Evolutionary conservation across 2,797 vertebrate species (phyloP), one percentile per base, ranked within the genome.

Genomic region (Acrossocheilus fasciatus): DNA sequence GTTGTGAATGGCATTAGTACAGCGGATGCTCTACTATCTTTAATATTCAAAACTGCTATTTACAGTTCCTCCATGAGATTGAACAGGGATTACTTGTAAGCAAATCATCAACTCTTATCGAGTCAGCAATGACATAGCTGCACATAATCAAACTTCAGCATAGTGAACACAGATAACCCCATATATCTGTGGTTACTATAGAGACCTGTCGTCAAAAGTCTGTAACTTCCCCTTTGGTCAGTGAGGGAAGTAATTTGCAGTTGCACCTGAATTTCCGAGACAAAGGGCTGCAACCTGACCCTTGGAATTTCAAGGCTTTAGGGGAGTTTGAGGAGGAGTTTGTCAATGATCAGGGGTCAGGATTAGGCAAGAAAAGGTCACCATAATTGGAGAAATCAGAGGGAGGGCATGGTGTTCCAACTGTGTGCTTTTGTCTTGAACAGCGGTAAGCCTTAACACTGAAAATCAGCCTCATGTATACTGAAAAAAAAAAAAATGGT

Each of bases 281-380:
- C 90, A 94, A 95, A 94, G 93, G 88, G 12, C 41, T 92, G 92
- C 76, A 91, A 95, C 93, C 93, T 93, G 93, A 96, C 93, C 93
- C 92, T 85, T 87, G 94, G 94, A 96, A 95, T 96, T 93, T 90
- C 86, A 85, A 84, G 52, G 89, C 90, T 92, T 6, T 78, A 83
- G 91, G 91, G 82, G 26, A 81, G 89, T 89, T 91, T 86, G 87
- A 92, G 92, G 89, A 83, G 92, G 89, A 91, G 91, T 91, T 91
- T 92, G 91, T 93, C 92, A 91, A 89, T 93, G 93, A 93, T 93
- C 93, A 95, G 90, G 93, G 95, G 94, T 95, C 93, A 93, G 93
- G 93, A 94, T 95, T 93, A 91, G 90, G 90, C 93, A 91, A 91
- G 93, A 93, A 91, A 90, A 92, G 93, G 93, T 92, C 90, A 89